Percentiles rank a stretch among this genome's conserved stretches.
Conservation (phyloP, 2,888 invertebrate genomes). For the Lepidochrysops patricia region DNA sequence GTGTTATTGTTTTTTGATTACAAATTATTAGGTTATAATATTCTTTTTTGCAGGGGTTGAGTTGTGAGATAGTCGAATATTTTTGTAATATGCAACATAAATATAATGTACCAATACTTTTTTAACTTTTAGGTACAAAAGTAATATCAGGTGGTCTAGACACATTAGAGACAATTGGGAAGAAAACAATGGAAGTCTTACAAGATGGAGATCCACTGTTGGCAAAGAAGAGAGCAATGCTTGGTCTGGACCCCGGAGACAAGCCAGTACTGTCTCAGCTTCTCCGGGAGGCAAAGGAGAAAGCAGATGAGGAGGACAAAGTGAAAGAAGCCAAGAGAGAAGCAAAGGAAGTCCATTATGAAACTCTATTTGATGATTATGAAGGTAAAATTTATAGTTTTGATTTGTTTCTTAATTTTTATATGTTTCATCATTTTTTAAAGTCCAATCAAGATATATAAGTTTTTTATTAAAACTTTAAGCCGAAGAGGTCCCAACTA, state of each 20-base stretch:
- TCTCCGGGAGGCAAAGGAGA: slow-evolving; percentile 82
- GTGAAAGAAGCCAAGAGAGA: slow-evolving; percentile 61
- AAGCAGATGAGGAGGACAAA: slow-evolving; percentile 76
- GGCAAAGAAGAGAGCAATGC: slow-evolving; percentile 82
- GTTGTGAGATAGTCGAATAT: no score
- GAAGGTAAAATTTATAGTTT: slow-evolving; percentile 72
- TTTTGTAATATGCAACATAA: no score
- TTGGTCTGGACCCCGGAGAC: slow-evolving; percentile 73
- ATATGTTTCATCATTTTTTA: no score
- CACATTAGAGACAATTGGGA: slow-evolving; percentile 93
- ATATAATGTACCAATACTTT: no score
- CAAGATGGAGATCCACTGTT: slow-evolving; percentile 94
- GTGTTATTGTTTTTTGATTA: no score
- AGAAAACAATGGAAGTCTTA: slow-evolving; percentile 94
- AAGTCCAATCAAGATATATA: no score
- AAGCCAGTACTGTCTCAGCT: slow-evolving; percentile 77
- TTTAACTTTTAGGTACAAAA: slow-evolving; percentile 77
- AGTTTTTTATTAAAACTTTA: no score
- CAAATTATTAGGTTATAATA: no score
- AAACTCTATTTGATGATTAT: slow-evolving; percentile 89
- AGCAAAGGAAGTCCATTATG: slow-evolving; percentile 78
- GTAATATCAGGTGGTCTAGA: slow-evolving; percentile 88
- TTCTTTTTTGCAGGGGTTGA: no score
- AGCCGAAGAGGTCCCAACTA: no score
- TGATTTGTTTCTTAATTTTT: neutral